phyloP scores from a whole-genome alignment of 2,888 invertebrate species.

The Habrosyne pyritoides region DNA sequence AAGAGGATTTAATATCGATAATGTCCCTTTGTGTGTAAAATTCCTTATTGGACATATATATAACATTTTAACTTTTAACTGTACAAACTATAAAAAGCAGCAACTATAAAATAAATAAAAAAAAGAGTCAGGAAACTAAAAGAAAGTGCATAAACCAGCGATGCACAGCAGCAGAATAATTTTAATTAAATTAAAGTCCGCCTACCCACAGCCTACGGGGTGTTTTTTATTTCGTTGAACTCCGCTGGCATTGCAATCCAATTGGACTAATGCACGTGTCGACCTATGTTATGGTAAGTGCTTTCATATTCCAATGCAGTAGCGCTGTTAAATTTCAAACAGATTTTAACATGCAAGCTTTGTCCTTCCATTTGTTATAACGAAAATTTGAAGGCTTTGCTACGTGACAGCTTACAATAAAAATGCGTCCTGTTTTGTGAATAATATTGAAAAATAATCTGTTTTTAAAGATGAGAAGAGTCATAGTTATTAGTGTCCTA shows the following conservation, averaged over 20 bases:
- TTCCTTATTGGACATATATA: too few species aligned
- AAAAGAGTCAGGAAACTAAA: not conserved
- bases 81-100: not conserved
- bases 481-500: too few species aligned
- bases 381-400: not conserved
- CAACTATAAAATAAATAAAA: not conserved
- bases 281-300: not conserved
- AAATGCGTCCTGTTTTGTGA: not conserved
- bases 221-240: not conserved
- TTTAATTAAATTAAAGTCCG: not conserved
- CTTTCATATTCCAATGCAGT: not conserved
- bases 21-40: not conserved
- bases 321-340: not conserved
- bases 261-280: constrained; percentile 1
- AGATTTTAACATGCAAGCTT: not conserved
- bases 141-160: not conserved
- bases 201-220: not conserved
- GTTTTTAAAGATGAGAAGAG: too few species aligned
- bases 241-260: not conserved
- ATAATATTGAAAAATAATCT: too few species aligned
- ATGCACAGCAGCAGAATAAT: not conserved
- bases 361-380: not conserved
- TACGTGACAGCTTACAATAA: not conserved
- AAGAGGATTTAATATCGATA: not conserved
- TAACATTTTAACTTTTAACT: not conserved